Evolutionary conservation across 2,113 vertebrate genomes (phyloP), one percentile per base, ranked within the genome.

Genomic region (Ptilonorhynchus violaceus): DNA sequence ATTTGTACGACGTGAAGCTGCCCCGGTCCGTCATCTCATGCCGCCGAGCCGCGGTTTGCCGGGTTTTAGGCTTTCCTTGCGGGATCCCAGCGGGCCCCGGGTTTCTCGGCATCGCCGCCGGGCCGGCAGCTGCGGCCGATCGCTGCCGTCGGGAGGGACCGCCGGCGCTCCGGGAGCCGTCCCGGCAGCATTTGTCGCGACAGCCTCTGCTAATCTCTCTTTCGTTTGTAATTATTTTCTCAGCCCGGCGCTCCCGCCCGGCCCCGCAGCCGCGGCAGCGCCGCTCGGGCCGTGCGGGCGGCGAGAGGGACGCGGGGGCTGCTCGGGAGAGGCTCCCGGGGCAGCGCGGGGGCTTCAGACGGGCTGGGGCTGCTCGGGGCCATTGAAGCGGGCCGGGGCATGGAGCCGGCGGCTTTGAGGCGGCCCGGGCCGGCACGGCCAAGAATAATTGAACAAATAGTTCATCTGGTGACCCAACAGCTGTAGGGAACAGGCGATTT

Each of bases 381-480:
- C 52, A 98, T 96, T 98, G 97, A 97, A 98, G 97, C 94, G 69
- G 92, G 91, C 96, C 39, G 96, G 96, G 85, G 82, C 94, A 58
- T 67, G 96, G 97, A 94, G 97, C 84, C 64, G 67, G 41, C 91
- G 90, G 92, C 97, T 98, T 98, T 98, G 98, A 98, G 98, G 97
- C 89, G 31, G 89, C 95, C 98, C 73, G 69, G 77, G 16, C 92
- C 94, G 67, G 92, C 95, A 50, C 83, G 63, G 97, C 98, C 98
- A 98, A 97, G 98, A 98, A 98, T 98, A 97, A 98, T 98, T 97
- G 98, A 97, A 97, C 97, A 97, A 98, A 98, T 96, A 98, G 97
- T 97, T 98, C 93, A 97, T 98, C 97, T 97, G 98, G 96, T 85
- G 94, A 93, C 79, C 97, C 97, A 97, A 98, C 98, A 98, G 98